phyloP scores from a whole-genome alignment of 1,140 invertebrate genomes.

The Mactra quadrangularis region DNA sequence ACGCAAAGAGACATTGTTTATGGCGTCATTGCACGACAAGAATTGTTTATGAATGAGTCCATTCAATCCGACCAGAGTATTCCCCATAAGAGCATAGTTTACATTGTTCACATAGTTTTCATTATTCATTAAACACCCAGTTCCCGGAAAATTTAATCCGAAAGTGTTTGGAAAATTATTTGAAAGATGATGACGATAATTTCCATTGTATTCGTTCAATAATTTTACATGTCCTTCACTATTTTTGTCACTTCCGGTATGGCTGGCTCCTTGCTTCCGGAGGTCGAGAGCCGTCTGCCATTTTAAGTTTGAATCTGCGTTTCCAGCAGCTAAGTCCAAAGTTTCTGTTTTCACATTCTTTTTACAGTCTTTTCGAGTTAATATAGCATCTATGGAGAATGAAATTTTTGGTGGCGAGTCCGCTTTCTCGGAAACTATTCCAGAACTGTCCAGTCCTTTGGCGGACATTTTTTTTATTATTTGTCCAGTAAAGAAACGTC shows the following conservation, averaged over 20 bases:
- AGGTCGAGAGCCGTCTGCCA: slow-evolving; percentile 4
- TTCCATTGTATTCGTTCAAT: slow-evolving; percentile 24
- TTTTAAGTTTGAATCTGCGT: neutral
- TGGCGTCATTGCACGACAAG: neutral
- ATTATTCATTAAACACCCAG: no score
- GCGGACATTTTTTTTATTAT: neutral
- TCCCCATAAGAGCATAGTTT: neutral
- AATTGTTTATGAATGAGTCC: slow-evolving; percentile 26
- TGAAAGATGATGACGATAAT: slow-evolving; percentile 5
- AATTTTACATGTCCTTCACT: slow-evolving; percentile 1
- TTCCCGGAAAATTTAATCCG: no score
- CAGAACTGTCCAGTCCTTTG: no score
- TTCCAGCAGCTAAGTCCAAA: no score
- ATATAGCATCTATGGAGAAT: slow-evolving; percentile 19
- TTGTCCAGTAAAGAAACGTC: no score
- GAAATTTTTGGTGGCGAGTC: neutral
- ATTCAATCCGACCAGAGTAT: neutral
- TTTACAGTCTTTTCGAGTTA: neutral
- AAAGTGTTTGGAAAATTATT: neutral
- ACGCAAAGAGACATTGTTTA: no score
- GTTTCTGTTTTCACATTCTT: neutral
- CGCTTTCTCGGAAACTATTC: neutral
- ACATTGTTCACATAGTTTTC: no score
- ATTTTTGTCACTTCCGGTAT: neutral
- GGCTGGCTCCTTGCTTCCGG: neutral